These are phyloP conservation scores for Drosophila lutescens DNA, from an alignment of 2,888 invertebrate genomes.

Conservation along the genomic window DNA sequence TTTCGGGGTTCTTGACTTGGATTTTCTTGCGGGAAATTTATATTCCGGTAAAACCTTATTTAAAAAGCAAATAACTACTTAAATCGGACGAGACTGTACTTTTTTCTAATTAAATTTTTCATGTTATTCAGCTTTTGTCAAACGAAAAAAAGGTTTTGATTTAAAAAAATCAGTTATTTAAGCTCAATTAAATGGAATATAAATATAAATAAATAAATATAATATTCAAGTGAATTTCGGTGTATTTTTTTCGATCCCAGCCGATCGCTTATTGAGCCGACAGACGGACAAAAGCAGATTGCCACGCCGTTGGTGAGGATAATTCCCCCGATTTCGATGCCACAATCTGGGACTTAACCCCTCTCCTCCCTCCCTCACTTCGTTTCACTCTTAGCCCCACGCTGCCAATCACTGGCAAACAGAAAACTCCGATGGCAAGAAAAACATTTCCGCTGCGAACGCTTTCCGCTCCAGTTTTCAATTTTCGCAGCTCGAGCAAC, in stretches of 20 bases:
- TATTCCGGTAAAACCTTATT: neutral
- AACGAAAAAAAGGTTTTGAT: too few relatives aligned
- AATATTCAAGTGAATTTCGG: neutral
- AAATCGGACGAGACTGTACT: too few relatives aligned
- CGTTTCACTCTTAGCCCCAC: slow-evolving; percentile 15
- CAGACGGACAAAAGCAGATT: neutral
- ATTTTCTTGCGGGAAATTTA: neutral
- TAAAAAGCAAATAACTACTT: too few relatives aligned
- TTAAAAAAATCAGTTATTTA: too few relatives aligned
- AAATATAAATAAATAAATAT: too few relatives aligned
- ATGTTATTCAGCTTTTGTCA: too few relatives aligned
- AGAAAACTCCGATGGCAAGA: slow-evolving; percentile 36
- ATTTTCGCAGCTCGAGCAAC: slow-evolving; percentile 61
- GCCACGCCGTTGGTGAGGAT: slow-evolving; percentile 1
- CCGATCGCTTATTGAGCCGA: neutral
- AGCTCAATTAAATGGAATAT: too few relatives aligned
- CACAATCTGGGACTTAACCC: slow-evolving; percentile 5
- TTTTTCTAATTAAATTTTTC: too few relatives aligned
- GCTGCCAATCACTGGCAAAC: slow-evolving; percentile 61
- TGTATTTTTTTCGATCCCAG: neutral
- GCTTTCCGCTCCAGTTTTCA: slow-evolving; percentile 77
- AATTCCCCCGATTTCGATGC: slow-evolving; percentile 1
- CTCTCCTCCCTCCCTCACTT: neutral
- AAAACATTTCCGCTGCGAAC: slow-evolving; percentile 73
- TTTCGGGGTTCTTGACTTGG: neutral